Percentiles rank a stretch among this genome's conserved stretches.
These are phyloP conservation scores for Bovichtus diacanthus DNA, from an alignment of 2,797 vertebrate species.

Conservation along the genomic window DNA sequence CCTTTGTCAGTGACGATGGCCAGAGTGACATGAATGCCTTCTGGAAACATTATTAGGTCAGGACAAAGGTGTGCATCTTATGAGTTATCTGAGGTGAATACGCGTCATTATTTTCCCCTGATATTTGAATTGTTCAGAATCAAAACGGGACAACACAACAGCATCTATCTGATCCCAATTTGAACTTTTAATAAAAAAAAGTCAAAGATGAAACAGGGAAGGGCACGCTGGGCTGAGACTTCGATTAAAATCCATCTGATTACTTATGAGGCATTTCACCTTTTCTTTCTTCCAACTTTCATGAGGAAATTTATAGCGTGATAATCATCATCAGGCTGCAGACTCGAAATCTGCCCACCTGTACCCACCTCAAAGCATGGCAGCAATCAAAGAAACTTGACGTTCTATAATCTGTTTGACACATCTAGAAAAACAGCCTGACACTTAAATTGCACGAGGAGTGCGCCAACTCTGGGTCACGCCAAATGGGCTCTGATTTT, in stretches of 20 bases:
- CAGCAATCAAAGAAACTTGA: conserved; percentile 17
- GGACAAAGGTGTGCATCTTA: conserved; percentile 81
- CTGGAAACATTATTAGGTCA: conserved; percentile 81
- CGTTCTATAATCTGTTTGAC: conserved; percentile 48
- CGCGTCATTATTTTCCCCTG: conserved; percentile 63
- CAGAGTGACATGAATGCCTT: conserved; percentile 81
- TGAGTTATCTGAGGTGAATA: conserved; percentile 72
- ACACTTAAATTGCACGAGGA: conserved; percentile 62
- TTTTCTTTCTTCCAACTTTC: conserved; percentile 39
- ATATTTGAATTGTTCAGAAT: conserved; percentile 74
- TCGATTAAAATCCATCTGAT: conserved; percentile 58
- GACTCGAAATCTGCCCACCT: conserved; percentile 14
- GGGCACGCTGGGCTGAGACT: conserved; percentile 42
- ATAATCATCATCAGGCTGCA: conserved; percentile 26
- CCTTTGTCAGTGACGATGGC: conserved; percentile 79
- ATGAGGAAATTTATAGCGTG: conserved; percentile 30
- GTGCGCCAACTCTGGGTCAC: conserved; percentile 55
- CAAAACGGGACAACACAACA: conserved; percentile 46
- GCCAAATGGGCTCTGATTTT: conserved; percentile 75
- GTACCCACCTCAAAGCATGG: conserved; percentile 16
- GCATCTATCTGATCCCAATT: conserved; percentile 77
- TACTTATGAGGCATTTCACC: conserved; percentile 48
- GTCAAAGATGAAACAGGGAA: conserved; percentile 67
- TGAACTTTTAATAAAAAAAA: conserved; percentile 83
- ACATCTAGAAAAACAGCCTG: conserved; percentile 50